These are phyloP conservation scores for Argyrosomus japonicus DNA, from an alignment of 2,113 vertebrate species.

Conservation along the genomic window DNA sequence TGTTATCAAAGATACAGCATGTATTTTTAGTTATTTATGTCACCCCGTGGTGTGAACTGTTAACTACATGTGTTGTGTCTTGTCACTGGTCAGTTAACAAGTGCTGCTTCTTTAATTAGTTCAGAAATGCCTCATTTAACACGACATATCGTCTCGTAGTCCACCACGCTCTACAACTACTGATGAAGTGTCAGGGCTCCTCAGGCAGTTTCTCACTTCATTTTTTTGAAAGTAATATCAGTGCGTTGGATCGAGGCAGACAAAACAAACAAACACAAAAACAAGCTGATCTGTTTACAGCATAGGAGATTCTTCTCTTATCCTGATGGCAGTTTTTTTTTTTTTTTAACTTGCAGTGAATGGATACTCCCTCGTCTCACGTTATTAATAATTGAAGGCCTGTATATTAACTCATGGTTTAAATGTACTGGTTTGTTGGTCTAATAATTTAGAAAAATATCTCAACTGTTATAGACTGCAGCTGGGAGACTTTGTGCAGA, in stretches of 20 bases:
- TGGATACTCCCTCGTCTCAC: background rate
- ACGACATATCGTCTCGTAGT: background rate
- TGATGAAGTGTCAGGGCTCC: background rate
- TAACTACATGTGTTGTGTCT: background rate
- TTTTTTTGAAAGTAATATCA: background rate
- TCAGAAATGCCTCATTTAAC: background rate
- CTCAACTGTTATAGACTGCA: no score
- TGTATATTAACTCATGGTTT: no score
- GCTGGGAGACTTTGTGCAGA: no score
- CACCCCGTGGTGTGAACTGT: background rate
- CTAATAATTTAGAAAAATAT: no score
- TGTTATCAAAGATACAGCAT: background rate
- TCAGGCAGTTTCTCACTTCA: background rate
- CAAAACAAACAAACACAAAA: background rate
- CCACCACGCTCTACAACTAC: background rate
- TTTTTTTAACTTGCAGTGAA: background rate
- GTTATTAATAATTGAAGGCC: background rate
- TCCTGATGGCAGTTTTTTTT: background rate
- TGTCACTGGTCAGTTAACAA: background rate
- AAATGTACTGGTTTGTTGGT: no score
- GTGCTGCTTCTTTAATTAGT: background rate
- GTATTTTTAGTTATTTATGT: background rate
- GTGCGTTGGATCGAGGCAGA: background rate
- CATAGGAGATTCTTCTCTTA: background rate
- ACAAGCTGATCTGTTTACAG: background rate